These are phyloP conservation scores for Chlorops oryzae DNA, from an alignment of 1,140 invertebrate genomes.

Conservation along the genomic window DNA sequence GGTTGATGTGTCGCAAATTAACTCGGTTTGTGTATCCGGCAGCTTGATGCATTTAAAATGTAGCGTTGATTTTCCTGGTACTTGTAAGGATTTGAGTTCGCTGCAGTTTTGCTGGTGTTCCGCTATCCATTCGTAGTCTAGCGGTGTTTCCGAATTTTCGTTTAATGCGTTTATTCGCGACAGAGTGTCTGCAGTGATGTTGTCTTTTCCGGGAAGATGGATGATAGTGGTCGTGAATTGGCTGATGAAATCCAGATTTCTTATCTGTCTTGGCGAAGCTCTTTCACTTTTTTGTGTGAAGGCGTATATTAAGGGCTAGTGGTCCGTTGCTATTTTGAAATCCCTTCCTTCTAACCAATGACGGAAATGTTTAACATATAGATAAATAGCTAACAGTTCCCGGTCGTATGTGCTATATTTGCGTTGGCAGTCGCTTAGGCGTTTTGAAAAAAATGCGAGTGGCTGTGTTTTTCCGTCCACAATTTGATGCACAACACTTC, in stretches of 20 bases:
- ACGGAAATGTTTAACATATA: background rate
- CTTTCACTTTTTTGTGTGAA: slow-evolving; percentile 49
- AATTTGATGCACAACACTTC: slow-evolving; percentile 23
- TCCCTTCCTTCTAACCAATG: background rate
- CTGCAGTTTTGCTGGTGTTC: background rate
- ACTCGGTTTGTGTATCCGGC: background rate
- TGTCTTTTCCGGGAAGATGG: background rate
- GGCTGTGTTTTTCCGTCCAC: background rate
- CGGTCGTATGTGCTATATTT: background rate
- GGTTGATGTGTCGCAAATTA: background rate
- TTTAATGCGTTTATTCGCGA: background rate
- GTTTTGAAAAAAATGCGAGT: background rate
- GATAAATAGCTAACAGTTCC: background rate
- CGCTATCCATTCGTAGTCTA: background rate
- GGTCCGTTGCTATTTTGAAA: background rate
- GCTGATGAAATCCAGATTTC: too few relatives aligned
- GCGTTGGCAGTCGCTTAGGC: background rate
- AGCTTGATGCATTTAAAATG: background rate
- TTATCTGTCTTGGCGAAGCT: too few relatives aligned
- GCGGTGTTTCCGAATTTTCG: background rate
- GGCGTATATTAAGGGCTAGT: slow-evolving; percentile 38
- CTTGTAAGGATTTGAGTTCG: background rate
- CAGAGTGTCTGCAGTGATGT: background rate
- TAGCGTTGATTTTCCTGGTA: background rate
- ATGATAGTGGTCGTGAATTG: slow-evolving; percentile 23